These are phyloP conservation scores for Acronicta leporina DNA, from an alignment of 2,888 invertebrate genomes.

Conservation along the genomic window DNA sequence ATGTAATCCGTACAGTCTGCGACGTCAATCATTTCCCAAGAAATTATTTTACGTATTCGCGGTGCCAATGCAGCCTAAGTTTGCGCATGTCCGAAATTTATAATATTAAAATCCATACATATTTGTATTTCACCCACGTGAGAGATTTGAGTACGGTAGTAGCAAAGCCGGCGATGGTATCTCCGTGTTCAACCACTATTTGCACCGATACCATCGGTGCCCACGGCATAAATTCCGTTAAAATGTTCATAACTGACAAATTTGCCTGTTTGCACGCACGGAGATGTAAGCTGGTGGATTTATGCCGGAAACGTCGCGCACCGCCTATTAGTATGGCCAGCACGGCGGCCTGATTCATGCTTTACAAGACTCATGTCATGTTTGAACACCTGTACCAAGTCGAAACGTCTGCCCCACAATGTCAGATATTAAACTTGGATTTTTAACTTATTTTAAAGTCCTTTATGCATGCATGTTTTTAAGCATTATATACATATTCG, in stretches of 20 bases:
- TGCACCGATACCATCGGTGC: conserved; percentile 67
- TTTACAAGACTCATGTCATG: conserved; percentile 57
- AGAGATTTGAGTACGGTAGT: conserved; percentile 57
- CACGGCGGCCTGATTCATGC: conserved; percentile 67
- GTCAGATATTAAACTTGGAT: conserved; percentile 20
- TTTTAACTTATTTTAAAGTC: conserved; percentile 6
- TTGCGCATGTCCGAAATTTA: conserved; percentile 53
- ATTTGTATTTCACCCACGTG: conserved; percentile 67
- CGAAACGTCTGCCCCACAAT: conserved; percentile 34
- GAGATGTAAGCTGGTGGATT: conserved; percentile 58
- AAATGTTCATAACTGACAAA: conserved; percentile 76
- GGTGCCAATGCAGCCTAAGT: conserved; percentile 42
- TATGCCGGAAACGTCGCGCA: conserved; percentile 75
- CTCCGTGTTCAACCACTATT: conserved; percentile 53
- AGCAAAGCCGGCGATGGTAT: conserved; percentile 65
- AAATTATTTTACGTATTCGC: conserved; percentile 51
- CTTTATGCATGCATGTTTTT: no score
- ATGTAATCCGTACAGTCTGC: conserved; percentile 21
- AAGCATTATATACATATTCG: no score
- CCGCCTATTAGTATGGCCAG: conserved; percentile 72
- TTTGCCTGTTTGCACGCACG: conserved; percentile 67
- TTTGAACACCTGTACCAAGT: conserved; percentile 64
- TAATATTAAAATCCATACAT: conserved; percentile 50
- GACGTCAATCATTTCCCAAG: conserved; percentile 52
- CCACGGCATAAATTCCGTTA: conserved; percentile 64